Evolutionary conservation across 2,888 invertebrate genomes (phyloP).

Genomic region (Apomyelois bistriatella): DNA sequence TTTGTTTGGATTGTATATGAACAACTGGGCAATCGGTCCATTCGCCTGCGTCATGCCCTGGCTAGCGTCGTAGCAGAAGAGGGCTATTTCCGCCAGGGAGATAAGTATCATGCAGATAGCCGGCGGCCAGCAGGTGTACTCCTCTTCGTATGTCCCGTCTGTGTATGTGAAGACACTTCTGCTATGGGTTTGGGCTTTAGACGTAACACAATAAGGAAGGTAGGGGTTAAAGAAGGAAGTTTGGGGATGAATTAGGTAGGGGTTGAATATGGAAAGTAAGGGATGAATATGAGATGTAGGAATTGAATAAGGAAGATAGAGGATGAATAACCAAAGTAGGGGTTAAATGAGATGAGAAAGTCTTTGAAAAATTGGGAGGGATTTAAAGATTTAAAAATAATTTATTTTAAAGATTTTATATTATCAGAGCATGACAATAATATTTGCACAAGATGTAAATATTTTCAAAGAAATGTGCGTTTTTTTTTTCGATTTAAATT

Average conservation of each 20-base stretch:
- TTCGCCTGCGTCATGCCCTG: conserved; percentile 72
- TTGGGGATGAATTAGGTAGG: neutral
- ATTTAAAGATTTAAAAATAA: too few relatives aligned
- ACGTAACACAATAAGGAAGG: conserved; percentile 41
- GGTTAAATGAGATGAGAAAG: too few relatives aligned
- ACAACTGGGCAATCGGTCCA: conserved; percentile 88
- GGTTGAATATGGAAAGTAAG: neutral
- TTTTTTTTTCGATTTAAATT: too few relatives aligned
- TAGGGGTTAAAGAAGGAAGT: conserved; percentile 17
- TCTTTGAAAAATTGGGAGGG: too few relatives aligned
- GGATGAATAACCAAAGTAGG: too few relatives aligned
- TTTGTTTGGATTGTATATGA: conserved; percentile 93
- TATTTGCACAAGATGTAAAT: too few relatives aligned
- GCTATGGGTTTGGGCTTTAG: conserved; percentile 49
- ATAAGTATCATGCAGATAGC: conserved; percentile 94
- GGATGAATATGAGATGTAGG: neutral
- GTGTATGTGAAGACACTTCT: conserved; percentile 63
- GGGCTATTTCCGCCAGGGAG: conserved; percentile 91
- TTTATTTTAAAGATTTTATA: too few relatives aligned
- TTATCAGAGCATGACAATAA: too few relatives aligned
- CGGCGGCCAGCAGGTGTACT: conserved; percentile 96
- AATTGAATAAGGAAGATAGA: neutral
- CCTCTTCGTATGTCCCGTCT: conserved; percentile 92
- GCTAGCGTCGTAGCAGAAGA: conserved; percentile 81
- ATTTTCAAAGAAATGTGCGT: too few relatives aligned